phyloP scores from a whole-genome alignment of 2,888 invertebrate species.

The Congeria kusceri region DNA sequence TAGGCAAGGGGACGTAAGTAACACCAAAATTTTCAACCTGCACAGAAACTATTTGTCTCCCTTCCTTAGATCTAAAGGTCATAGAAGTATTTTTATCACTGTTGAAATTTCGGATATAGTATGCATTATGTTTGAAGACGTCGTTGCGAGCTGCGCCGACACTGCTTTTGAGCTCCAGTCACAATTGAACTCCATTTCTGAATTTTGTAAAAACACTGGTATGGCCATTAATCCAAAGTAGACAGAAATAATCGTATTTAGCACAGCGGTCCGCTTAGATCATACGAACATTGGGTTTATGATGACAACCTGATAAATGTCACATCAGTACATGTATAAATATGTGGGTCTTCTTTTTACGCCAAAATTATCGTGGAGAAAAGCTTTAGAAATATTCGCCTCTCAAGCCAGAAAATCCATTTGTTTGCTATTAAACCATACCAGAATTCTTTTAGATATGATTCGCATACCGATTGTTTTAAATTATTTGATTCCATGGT shows the following conservation, averaged over 20 bases:
- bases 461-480: neutral
- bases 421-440: neutral
- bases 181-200: neutral
- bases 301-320: neutral
- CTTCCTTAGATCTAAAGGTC: neutral
- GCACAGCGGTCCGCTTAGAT: neutral
- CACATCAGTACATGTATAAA: neutral
- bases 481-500: neutral
- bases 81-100: neutral
- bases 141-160: neutral
- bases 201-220: neutral
- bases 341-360: neutral
- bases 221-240: neutral
- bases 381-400: neutral
- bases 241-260: constrained; percentile 2
- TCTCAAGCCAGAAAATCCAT: neutral
- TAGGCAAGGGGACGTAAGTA: neutral
- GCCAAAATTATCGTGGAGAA: neutral
- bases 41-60: neutral
- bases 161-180: neutral
- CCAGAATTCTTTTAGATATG: neutral
- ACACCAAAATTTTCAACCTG: neutral
- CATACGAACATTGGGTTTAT: neutral
- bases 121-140: neutral
- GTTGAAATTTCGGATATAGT: neutral